Percentiles rank a stretch among this genome's conserved stretches.
Conservation (phyloP, 2,888 invertebrate species). For the Tanypteryx hageni region DNA sequence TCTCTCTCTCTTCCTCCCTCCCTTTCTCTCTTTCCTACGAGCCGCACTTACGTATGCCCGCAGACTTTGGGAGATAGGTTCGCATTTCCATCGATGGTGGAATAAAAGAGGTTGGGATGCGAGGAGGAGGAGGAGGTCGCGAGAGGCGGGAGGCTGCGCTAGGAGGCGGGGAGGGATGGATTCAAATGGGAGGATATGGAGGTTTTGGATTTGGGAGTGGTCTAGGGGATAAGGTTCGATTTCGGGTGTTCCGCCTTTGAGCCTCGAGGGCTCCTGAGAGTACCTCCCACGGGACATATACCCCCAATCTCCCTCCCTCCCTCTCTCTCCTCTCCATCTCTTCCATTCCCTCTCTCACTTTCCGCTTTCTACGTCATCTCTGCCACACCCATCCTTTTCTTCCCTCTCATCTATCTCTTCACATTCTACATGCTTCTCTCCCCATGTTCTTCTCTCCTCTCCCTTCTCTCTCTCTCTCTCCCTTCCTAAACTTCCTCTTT, state of each 20-base stretch:
- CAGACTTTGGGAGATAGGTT: slow-evolving; percentile 35
- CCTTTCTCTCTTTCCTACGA: background rate
- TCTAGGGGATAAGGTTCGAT: slow-evolving; percentile 2
- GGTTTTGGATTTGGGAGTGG: background rate
- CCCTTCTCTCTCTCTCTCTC: background rate
- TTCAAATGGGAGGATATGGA: background rate
- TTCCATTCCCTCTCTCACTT: background rate
- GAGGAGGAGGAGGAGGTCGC: background rate
- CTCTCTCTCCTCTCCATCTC: background rate
- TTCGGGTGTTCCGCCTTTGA: background rate
- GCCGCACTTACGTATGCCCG: background rate
- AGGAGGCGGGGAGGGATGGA: background rate
- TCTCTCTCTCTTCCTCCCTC: background rate
- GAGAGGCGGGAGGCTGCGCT: background rate
- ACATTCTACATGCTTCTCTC: background rate
- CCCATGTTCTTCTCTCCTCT: background rate
- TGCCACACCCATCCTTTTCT: background rate
- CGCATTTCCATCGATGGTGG: slow-evolving; percentile 44
- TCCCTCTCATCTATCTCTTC: background rate
- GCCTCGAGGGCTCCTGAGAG: background rate
- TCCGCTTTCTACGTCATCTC: background rate
- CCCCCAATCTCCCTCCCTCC: background rate
- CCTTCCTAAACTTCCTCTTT: background rate
- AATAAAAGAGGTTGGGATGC: background rate
- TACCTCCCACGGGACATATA: background rate